These are phyloP conservation scores for Eclectus roratus DNA, from an alignment of 2,113 vertebrate species.

Conservation along the genomic window DNA sequence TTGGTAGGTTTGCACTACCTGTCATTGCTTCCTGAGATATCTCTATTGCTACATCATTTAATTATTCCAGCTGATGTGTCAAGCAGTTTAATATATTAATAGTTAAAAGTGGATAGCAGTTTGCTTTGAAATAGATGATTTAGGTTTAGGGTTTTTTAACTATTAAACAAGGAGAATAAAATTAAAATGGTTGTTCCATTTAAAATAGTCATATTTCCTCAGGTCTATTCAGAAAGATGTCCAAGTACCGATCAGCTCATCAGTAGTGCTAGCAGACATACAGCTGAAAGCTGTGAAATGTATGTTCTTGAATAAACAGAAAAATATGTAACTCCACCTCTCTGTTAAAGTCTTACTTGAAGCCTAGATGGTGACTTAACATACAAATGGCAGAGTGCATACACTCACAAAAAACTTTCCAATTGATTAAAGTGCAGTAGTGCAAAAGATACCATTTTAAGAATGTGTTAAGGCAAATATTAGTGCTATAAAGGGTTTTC, in stretches of 20 bases:
- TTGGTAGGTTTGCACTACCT: conserved; percentile 70
- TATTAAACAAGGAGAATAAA: conserved; percentile 24
- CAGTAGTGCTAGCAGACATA: background rate
- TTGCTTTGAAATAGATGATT: conserved; percentile 61
- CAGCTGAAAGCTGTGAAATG: background rate
- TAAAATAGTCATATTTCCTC: conserved; percentile 13
- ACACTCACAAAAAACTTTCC: background rate
- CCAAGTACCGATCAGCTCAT: background rate
- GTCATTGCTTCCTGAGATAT: conserved; percentile 64
- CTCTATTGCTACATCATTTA: conserved; percentile 72
- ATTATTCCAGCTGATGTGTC: conserved; percentile 76
- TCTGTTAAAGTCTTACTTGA: background rate
- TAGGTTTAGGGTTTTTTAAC: conserved; percentile 40
- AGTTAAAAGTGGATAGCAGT: conserved; percentile 63
- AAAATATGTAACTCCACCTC: background rate
- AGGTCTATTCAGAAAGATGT: background rate
- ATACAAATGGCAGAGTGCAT: background rate
- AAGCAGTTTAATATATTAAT: conserved; percentile 71
- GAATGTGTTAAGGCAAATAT: background rate
- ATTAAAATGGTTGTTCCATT: background rate
- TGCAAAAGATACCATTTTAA: background rate
- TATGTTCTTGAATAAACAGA: background rate
- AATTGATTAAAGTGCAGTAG: background rate
- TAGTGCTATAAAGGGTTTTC: background rate
- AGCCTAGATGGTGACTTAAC: background rate